Evolutionary conservation across 1,140 invertebrate species (phyloP).

Genomic region (Schlechtendalia chinensis): DNA sequence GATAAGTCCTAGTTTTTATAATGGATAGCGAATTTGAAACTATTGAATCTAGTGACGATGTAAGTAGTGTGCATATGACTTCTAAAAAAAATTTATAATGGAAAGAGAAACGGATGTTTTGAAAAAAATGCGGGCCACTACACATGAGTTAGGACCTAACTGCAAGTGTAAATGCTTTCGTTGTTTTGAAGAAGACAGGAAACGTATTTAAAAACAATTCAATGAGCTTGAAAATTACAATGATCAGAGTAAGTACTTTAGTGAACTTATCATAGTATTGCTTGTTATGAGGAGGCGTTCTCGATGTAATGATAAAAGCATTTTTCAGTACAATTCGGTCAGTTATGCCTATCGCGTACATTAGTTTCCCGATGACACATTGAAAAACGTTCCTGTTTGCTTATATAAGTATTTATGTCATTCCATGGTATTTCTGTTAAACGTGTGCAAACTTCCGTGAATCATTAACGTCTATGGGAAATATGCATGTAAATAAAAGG

Average conservation of each 20-base stretch:
- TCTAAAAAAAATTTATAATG: neutral
- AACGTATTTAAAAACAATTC: no score
- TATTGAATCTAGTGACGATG: no score
- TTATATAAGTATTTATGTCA: no score
- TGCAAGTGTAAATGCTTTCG: no score
- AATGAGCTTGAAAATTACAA: no score
- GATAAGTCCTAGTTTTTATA: no score
- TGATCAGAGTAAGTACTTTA: conserved; percentile 22
- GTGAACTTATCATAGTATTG: conserved; percentile 8
- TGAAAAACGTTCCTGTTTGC: neutral
- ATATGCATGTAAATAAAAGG: conserved; percentile 22
- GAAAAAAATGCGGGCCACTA: neutral
- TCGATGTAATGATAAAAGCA: neutral
- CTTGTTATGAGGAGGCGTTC: neutral
- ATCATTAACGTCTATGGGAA: conserved; percentile 4
- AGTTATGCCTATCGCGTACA: conserved; percentile 7
- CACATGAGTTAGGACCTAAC: no score
- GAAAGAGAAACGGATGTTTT: conserved; percentile 1
- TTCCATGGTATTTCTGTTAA: no score
- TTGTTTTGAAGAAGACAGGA: no score
- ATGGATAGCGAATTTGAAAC: no score
- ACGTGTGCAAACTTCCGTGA: neutral
- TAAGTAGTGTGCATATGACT: neutral
- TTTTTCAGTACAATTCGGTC: neutral
- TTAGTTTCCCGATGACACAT: neutral